Base-by-base conservation (phyloP, 2,797 vertebrate species). In the Acanthurus leucopareius region DNA sequence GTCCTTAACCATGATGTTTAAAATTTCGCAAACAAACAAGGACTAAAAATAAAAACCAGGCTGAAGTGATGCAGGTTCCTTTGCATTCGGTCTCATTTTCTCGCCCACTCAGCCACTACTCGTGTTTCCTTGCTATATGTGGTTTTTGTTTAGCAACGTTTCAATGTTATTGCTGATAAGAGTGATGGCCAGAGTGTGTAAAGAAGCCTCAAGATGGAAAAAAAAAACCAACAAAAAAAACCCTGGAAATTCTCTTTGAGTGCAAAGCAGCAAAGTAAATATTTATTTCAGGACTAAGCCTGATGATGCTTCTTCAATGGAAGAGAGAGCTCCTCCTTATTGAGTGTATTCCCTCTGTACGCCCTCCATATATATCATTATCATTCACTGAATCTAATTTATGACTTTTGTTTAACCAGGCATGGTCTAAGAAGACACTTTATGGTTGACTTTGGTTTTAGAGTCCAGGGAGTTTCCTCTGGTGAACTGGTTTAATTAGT, bases 401-500 rank as follows among this genome's bases (percentile, higher is more conserved):
- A 89, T 88, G 87, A 84, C 89, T 91, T 75, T 79, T 81, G 91
- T 82, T 83, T 79, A 85, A 78, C 81, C 79, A 81, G 67, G 82
- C 90, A 56, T 83, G 79, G 63, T 54, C 80, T 57, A 65, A 80
- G 84, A 57, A 84, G 84, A 90, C 78, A 82, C 85, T 85, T 84
- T 82, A 77, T 83, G 90, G 75, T 75, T 77, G 80, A 83, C 74
- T 86, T 86, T 89, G 87, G 88, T 86, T 86, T 32, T 66, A 65
- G 64, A 83, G 75, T 85, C 73, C 69, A 35, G 82, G 75, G 83
- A 86, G 69, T 83, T 86, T 80, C 79, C 79, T 81, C 75, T 84
- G 77, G 80, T 85, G 85, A 85, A 86, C 87, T 81, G 74, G 75
- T 85, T 91, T 95, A 94, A 94, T 95, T 93, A 93, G 92, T 77